phyloP scores from a whole-genome alignment of 2,888 invertebrate genomes.

The Leptopilina syphax region DNA sequence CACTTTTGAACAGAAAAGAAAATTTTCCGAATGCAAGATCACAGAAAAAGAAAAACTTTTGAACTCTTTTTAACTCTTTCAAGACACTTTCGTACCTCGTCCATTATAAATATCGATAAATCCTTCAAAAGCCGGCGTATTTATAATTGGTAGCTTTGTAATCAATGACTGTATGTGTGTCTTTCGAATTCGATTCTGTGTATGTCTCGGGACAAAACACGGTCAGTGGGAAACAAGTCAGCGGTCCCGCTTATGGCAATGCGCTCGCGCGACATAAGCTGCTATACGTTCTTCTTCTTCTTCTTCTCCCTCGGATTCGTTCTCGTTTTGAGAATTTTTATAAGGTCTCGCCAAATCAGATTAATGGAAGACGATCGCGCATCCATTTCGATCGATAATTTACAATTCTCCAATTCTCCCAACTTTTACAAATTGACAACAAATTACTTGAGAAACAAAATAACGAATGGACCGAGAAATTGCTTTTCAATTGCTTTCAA shows the following conservation, averaged over 20 bases:
- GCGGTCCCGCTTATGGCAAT: constrained; percentile 40
- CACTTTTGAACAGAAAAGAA: background rate
- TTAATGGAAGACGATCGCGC: constrained; percentile 53
- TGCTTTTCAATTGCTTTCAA: too few species aligned
- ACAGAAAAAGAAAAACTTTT: background rate
- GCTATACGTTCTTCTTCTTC: background rate
- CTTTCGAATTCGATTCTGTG: constrained; percentile 23
- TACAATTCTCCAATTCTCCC: background rate
- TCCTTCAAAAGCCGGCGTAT: background rate
- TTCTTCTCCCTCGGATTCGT: constrained; percentile 27
- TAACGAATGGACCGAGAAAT: too few species aligned
- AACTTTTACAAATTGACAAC: background rate
- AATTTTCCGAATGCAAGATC: background rate
- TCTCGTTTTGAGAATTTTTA: constrained; percentile 56
- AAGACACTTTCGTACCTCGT: constrained; percentile 56
- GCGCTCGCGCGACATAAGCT: constrained; percentile 42
- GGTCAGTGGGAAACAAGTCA: constrained; percentile 31
- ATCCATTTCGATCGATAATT: constrained; percentile 12
- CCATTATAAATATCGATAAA: constrained; percentile 51
- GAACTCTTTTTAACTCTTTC: background rate
- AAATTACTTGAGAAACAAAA: background rate
- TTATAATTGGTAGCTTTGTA: constrained; percentile 8
- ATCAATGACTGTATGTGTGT: constrained; percentile 1
- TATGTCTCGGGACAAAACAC: constrained; percentile 32
- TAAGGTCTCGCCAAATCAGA: constrained; percentile 67